Evolutionary conservation across 2,888 invertebrate species (phyloP), one percentile per base, ranked within the genome.

Genomic region (Syritta pipiens): DNA sequence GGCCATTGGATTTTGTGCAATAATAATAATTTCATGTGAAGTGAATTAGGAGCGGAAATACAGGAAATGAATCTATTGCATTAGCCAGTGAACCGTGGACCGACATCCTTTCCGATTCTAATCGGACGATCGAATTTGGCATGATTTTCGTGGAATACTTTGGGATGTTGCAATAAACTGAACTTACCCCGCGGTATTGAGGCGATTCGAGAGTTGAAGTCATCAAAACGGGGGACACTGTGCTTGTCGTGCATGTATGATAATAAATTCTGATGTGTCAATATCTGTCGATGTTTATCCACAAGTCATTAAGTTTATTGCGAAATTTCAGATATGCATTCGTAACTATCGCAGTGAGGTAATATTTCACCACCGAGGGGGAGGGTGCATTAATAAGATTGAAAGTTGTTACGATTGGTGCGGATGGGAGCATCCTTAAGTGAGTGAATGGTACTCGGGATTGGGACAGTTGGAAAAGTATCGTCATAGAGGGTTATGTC

Each of bases 211-310:
- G 22, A 24, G 28, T 46, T 51, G 49, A 42, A 60, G 42, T 59
- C 30, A 67, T 55, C 44, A 19, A 46, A 67, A 19, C 17, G 17
- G 53, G 30, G 26, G 19, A 14, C 7, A 35, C 30, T 22, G 20
- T 20, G 10, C 22, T 6, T 51, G 28, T 10, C 20, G 24, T 28
- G 6, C 7, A 12, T 2, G 24, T 32, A 5, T 26, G 32, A 51
- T 32, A 24, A 51, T 69, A 69, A 69, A 69, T 65, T 69, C 26
- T 51, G 51, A 68, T 59, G 40, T 40, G 57, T 49, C 67, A 68
- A 57, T 68, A 59, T 68, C 42, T 60, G 44, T 69, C 49, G 49
- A 69, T 69, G 51, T 44, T 69, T 60, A 69, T 69, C 59, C 59
- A 59, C 49, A 32, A 51, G 59, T 60, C 68, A 51, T 69, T 60